Base-by-base conservation (phyloP, 2,888 invertebrate genomes). In the Agriopis leucophaearia region DNA sequence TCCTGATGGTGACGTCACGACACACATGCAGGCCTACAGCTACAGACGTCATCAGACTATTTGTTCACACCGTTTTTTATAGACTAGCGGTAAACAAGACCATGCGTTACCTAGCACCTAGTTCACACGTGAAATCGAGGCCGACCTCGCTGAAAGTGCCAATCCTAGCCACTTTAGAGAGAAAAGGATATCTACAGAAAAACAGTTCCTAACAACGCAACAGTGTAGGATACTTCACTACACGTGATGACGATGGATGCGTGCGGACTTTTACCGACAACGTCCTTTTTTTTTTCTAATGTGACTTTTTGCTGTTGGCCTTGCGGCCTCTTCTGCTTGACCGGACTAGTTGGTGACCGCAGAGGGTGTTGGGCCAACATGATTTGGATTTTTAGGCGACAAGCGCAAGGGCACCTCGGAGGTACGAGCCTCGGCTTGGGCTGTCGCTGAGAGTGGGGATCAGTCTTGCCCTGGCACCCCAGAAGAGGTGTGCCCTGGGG, bases 141-240 rank as follows among this genome's bases (percentile, higher is more conserved):
- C 61, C 67, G 44, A 44, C 8, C 54, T 63, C 44, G 44, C 13
- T 45, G n/a, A 56, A 69, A 74, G 50, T 64, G 56, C 64, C 66
- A 61, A 72, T 72, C 60, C 60, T 67, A 64, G 64, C 60, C 52
- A 70, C 69, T 68, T 72, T 60, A 67, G 70, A 27, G 2, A n/a
- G 55, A 55, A 7, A 44, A 42, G 42, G 27, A 55, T 8, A 55
- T 27, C 13, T 18, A 15, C 18, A 55, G 55, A 55, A 55, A 27
- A 8, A 9, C 27, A 40, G 55, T 8, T 52, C 16, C 10, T 12
- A 54, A 10, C 5, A 48, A 1, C 7, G 10, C 13, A n/a, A 0
- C 13, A 7, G 5, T 6, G 44, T n/a, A 42, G 27, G 27, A 27
- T 1, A 27, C 27, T 27, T 1, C 27, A 27, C 27, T 42, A 42